Conservation (phyloP, 2,888 invertebrate species). For the Dugesia japonica region DNA sequence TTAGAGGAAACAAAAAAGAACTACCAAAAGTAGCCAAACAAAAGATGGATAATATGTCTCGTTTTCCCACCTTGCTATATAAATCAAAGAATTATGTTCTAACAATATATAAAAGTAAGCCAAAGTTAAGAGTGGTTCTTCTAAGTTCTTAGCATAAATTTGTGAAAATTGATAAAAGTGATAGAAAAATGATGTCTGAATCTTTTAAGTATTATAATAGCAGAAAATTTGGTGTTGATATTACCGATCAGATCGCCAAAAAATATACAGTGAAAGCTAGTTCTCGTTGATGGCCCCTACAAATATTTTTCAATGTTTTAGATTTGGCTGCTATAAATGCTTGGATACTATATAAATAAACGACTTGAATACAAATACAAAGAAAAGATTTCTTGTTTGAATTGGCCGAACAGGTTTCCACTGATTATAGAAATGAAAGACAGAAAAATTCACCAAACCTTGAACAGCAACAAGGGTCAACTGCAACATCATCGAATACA, state of each 20-base stretch:
- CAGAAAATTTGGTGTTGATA: not conserved
- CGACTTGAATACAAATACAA: not conserved
- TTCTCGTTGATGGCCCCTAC: not conserved
- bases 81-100: not conserved
- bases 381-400: not conserved
- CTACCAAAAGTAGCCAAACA: not conserved
- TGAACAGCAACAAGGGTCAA: not conserved
- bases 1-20: constrained; percentile 15
- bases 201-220: not conserved
- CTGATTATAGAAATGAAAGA: not conserved
- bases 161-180: constrained; percentile 17
- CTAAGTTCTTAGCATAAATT: constrained; percentile 1
- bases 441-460: not conserved
- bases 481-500: not conserved
- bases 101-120: not conserved
- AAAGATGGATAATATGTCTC: not conserved
- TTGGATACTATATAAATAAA: not conserved
- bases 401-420: not conserved
- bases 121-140: not conserved
- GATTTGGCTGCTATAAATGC: not conserved
- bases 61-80: not conserved
- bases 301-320: not conserved
- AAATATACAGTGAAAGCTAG: not conserved
- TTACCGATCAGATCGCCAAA: not conserved
- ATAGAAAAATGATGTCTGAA: not conserved